Conservation (phyloP, 2,797 vertebrate genomes). For the Pristis pectinata region DNA sequence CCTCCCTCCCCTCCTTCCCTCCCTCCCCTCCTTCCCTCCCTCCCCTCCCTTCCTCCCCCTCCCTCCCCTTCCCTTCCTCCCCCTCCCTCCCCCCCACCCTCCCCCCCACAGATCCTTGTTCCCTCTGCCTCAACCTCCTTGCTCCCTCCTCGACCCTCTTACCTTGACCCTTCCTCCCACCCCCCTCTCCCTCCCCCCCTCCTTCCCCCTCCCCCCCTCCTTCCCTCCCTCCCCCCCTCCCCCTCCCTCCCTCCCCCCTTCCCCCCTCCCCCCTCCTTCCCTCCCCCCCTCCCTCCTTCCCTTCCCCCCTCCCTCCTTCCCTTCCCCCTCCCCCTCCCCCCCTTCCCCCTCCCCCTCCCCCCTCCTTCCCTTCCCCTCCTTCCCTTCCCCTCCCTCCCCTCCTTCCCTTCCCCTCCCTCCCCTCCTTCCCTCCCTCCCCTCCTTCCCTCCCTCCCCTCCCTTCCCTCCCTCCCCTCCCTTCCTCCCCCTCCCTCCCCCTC, state of each 20-base stretch:
- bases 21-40: conserved; percentile 45
- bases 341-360: no score
- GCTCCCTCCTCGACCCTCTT: no score
- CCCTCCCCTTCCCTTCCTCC: no score
- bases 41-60: conserved; percentile 39
- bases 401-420: conserved; percentile 46
- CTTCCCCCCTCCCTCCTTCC: conserved; percentile 47
- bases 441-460: conserved; percentile 29
- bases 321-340: conserved; percentile 38
- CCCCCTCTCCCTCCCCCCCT: conserved; percentile 43
- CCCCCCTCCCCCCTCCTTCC: no score
- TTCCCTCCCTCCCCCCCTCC: conserved; percentile 34
- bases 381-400: neutral
- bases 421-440: conserved; percentile 25
- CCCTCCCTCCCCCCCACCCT: neutral
- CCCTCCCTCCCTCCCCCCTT: no score
- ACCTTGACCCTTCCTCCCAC: no score
- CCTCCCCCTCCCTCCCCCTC: no score
- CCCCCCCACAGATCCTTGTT: neutral
- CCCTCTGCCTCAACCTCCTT: no score
- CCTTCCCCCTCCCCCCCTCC: conserved; percentile 32
- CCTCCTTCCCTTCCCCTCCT: no score
- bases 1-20: neutral
- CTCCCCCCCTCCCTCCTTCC: conserved; percentile 37
- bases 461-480: neutral